Percentiles rank a stretch among this genome's conserved stretches.
Evolutionary conservation across 2,113 vertebrate genomes (phyloP).

Genomic region (Malurus melanocephalus): DNA sequence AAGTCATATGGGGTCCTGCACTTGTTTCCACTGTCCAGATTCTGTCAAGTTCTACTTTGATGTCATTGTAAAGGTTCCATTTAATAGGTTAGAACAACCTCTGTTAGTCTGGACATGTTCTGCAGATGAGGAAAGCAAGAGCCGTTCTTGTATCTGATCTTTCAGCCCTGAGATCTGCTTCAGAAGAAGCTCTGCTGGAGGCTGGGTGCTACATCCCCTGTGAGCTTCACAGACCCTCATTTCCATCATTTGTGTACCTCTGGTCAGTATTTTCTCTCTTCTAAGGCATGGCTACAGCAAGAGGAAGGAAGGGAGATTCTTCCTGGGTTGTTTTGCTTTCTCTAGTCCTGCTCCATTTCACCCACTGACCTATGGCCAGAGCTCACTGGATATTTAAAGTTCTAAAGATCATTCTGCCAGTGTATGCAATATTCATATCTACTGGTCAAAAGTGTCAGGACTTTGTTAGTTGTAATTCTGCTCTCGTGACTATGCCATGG

Average conservation of each 20-base stretch:
- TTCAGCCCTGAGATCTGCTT: neutral
- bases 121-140: neutral
- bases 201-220: neutral
- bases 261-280: neutral
- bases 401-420: neutral
- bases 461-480: neutral
- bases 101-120: neutral
- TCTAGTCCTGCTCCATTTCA: neutral
- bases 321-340: neutral
- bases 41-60: neutral
- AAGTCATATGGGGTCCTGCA: neutral
- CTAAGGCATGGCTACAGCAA: neutral
- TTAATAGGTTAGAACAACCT: neutral
- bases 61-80: neutral
- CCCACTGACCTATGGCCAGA: neutral
- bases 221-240: neutral
- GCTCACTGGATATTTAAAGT: neutral
- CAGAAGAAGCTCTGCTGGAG: neutral
- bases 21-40: neutral
- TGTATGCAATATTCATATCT: neutral
- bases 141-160: neutral
- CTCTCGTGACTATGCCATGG: neutral
- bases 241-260: neutral
- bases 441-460: neutral
- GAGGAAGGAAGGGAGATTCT: neutral